phyloP scores from a whole-genome alignment of 2,888 invertebrate genomes.

The Conistra vaccinii region DNA sequence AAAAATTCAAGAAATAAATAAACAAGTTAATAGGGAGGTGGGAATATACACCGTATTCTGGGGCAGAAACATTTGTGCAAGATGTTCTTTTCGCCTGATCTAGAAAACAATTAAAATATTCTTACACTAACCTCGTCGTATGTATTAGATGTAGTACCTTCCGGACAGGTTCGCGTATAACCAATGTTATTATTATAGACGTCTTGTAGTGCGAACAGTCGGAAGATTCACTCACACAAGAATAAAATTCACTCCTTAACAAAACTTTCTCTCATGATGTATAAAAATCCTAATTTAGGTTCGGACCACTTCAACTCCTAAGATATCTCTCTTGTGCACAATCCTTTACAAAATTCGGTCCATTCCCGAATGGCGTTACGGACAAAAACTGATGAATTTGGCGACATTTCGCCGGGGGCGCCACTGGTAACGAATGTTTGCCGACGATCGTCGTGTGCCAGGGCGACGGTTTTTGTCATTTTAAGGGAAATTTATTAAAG shows the following conservation, averaged over 20 bases:
- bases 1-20: background rate
- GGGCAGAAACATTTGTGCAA: background rate
- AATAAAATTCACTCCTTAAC: background rate
- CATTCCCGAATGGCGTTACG: constrained; percentile 45
- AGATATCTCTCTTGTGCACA: constrained; percentile 27
- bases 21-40: no score
- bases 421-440: constrained; percentile 63
- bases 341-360: constrained; percentile 23
- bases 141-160: background rate
- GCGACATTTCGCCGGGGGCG: constrained; percentile 61
- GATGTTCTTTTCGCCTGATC: background rate
- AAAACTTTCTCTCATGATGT: background rate
- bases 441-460: constrained; percentile 59
- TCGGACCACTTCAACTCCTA: background rate
- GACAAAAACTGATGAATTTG: constrained; percentile 65
- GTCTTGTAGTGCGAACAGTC: no score
- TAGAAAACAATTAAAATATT: background rate
- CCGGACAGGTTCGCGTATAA: no score
- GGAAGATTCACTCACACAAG: no score
- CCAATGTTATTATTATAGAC: no score
- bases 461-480: constrained; percentile 46
- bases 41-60: background rate
- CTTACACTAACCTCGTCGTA: background rate
- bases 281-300: background rate
- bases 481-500: constrained; percentile 55